Conservation (phyloP, 2,113 vertebrate genomes). For the Ursus arctos region DNA sequence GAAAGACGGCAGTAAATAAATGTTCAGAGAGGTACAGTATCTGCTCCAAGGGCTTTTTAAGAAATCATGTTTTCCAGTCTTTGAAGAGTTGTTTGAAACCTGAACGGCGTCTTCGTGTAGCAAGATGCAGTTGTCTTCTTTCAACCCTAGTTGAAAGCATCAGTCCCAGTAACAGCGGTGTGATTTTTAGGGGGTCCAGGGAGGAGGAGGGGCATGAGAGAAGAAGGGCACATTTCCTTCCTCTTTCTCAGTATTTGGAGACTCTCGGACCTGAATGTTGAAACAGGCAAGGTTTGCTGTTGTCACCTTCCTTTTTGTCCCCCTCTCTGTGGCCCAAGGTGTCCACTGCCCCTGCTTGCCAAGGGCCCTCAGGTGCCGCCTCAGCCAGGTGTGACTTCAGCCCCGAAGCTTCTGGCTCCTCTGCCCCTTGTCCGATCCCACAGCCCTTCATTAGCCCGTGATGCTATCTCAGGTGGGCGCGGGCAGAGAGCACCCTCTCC, state of each 20-base stretch:
- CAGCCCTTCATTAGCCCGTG: not conserved
- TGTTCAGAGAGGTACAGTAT: not conserved
- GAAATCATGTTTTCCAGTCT: not conserved
- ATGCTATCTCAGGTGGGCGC: not conserved
- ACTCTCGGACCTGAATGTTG: slow-evolving; percentile 49
- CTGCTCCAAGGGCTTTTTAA: not conserved
- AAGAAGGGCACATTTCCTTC: slow-evolving; percentile 67
- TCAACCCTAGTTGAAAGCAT: not conserved
- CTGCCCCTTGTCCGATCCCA: not conserved
- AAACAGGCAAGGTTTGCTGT: slow-evolving; percentile 55
- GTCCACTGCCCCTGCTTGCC: no score
- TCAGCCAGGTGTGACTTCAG: not conserved
- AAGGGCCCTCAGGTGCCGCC: not conserved
- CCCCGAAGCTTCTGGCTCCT: not conserved
- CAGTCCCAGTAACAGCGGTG: not conserved
- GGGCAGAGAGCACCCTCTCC: not conserved
- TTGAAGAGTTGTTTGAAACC: not conserved
- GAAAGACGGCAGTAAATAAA: not conserved
- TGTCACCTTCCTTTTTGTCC: slow-evolving; percentile 71
- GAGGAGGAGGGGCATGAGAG: not conserved
- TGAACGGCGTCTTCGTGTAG: not conserved
- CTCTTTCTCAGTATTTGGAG: slow-evolving; percentile 67
- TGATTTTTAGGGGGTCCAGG: not conserved
- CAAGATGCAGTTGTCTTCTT: not conserved
- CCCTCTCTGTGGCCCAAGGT: not conserved